phyloP scores from a whole-genome alignment of 2,113 vertebrate species.

The Channa argus region DNA sequence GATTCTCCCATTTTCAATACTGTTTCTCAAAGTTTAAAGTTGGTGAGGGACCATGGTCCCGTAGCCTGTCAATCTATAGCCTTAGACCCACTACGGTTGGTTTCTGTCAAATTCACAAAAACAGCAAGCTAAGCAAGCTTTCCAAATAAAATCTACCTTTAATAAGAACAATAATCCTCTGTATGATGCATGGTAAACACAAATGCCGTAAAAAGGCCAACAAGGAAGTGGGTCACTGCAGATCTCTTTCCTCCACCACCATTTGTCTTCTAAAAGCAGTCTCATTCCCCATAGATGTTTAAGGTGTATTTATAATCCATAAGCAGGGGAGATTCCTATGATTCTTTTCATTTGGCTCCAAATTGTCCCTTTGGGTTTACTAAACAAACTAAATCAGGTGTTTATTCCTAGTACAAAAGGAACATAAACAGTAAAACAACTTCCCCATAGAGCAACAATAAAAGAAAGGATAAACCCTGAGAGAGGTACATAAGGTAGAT shows the following conservation, averaged over 20 bases:
- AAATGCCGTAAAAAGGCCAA: conserved; percentile 36
- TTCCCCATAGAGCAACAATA: not conserved
- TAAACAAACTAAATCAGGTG: conserved; percentile 26
- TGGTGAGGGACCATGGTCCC: not conserved
- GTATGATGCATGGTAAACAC: conserved; percentile 28
- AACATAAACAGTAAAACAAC: conserved; percentile 1
- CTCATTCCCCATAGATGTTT: conserved; percentile 42
- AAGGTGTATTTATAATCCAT: conserved; percentile 47
- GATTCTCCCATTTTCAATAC: too few species aligned
- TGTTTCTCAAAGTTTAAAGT: not conserved
- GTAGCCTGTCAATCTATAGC: not conserved
- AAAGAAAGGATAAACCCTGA: not conserved
- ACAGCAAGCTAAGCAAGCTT: too few species aligned
- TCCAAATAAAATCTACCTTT: too few species aligned
- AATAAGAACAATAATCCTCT: conserved; percentile 28
- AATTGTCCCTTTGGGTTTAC: conserved; percentile 44
- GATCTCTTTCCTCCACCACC: conserved; percentile 31
- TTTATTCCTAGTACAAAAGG: not conserved
- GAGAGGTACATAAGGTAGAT: conserved; percentile 27
- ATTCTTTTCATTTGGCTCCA: conserved; percentile 24
- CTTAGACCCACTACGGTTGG: too few species aligned
- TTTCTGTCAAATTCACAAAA: conserved; percentile 5
- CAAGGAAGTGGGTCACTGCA: conserved; percentile 68
- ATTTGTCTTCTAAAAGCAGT: conserved; percentile 37
- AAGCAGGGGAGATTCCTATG: conserved; percentile 23